Evolutionary conservation across 1,140 invertebrate genomes (phyloP), one percentile per base, ranked within the genome.

Genomic region (Nylanderia fulva): DNA sequence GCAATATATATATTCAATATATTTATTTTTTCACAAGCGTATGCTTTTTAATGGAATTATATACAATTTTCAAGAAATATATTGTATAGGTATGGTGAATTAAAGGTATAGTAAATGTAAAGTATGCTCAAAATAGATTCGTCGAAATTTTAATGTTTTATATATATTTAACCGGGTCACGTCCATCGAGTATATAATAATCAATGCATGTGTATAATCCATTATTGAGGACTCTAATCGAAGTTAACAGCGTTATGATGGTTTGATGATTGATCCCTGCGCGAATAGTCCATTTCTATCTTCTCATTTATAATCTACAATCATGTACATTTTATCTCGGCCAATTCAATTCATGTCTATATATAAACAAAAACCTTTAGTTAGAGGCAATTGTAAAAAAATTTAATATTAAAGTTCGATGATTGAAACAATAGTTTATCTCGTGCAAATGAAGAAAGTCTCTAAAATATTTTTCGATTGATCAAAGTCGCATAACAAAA

Each of bases 241-340:
- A 27, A 39, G 29, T 66, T 68, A 79, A 79, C 27, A 54, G 4
- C 61, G 29, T 66, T 79, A 66, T 21, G 9, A 18, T 18, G 6
- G 2, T 48, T 48, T 4, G 15, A 36, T 18, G 60, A 66, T 66
- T 77, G 24, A 77, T 36, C 21, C 8, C 42, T 45, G 42, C 24
- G 27, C 15, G 39, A 36, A 27, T 77, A 13, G 9, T 66, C 13
- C 39, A 66, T 66, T 36, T 39, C 60, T 18, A 24, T 77, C 52
- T 64, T 48, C 60, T 64, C 60, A 63, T 66, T 77, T 77, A 79
- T 54, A 79, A 68, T 66, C 33, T 79, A 66, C 24, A 52, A 39
- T 11, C 42, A 15, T 29, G n/a, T 5, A 66, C 52, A 77, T 36
- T 64, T 7, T 7, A 5, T 42, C 18, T 18, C 36, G 45, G 21